These are phyloP conservation scores for Pipistrellus pipistrellus DNA, from an alignment of 2,797 vertebrate species.

Conservation along the genomic window DNA sequence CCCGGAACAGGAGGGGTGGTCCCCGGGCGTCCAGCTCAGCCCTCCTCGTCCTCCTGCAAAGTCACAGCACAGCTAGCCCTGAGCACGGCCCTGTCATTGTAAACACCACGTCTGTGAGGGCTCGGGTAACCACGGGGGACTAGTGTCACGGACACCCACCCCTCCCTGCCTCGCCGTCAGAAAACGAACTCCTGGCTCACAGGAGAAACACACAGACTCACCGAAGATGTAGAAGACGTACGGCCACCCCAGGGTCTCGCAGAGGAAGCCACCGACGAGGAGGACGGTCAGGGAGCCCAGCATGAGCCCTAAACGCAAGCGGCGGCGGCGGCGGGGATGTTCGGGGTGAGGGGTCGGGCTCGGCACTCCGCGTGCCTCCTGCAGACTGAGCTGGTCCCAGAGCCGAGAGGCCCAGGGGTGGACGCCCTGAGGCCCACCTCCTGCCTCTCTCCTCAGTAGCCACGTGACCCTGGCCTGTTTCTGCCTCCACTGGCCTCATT, in stretches of 20 bases:
- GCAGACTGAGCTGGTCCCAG: neutral
- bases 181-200: neutral
- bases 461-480: neutral
- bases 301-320: conserved; percentile 76
- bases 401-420: neutral
- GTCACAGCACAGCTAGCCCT: neutral
- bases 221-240: conserved; percentile 93
- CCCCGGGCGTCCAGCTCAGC: neutral
- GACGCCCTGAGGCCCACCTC: neutral
- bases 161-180: neutral
- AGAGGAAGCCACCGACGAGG: conserved; percentile 90
- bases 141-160: too few species aligned
- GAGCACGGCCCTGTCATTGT: neutral
- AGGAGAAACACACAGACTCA: conserved; percentile 81
- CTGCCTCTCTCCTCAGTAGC: neutral
- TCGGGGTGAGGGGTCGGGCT: neutral
- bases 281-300: conserved; percentile 91
- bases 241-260: conserved; percentile 92
- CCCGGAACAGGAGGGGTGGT: neutral
- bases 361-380: neutral
- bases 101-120: neutral
- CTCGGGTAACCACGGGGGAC: neutral
- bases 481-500: neutral
- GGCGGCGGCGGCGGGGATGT: neutral
- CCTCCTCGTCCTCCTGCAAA: neutral